Conservation (phyloP, 92 coral and sea anemone species). For the Zoanthus sansibaricus region DNA sequence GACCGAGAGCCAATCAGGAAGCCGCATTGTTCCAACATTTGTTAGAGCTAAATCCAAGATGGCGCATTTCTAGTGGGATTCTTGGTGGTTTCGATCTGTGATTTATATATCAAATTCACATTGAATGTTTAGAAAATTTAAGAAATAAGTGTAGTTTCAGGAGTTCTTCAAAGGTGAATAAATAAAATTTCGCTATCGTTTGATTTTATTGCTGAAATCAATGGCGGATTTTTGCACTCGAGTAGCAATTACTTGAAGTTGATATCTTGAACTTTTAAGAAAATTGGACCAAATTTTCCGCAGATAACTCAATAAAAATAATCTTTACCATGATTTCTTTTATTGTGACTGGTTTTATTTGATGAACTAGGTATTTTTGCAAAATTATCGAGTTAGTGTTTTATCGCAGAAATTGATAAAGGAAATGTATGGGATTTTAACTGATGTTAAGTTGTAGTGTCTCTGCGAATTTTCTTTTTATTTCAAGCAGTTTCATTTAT, state of each 20-base stretch:
- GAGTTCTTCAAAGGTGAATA: background rate
- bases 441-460: background rate
- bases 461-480: background rate
- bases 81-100: background rate
- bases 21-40: constrained; percentile 5
- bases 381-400: background rate
- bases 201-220: constrained; percentile 10
- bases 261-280: background rate
- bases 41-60: constrained; percentile 12
- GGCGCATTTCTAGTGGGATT: background rate
- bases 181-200: background rate
- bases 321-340: background rate
- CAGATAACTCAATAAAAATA: background rate
- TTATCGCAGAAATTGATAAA: background rate
- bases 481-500: background rate
- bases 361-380: background rate
- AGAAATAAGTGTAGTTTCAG: background rate
- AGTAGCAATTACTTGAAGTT: background rate
- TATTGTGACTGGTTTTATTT: background rate
- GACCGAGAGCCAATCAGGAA: background rate
- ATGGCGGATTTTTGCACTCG: background rate
- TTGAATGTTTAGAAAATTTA: no score
- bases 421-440: constrained; percentile 31
- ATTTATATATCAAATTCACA: background rate
- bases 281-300: background rate